phyloP scores from a whole-genome alignment of 2,797 vertebrate genomes.

The Pteropus rufus region DNA sequence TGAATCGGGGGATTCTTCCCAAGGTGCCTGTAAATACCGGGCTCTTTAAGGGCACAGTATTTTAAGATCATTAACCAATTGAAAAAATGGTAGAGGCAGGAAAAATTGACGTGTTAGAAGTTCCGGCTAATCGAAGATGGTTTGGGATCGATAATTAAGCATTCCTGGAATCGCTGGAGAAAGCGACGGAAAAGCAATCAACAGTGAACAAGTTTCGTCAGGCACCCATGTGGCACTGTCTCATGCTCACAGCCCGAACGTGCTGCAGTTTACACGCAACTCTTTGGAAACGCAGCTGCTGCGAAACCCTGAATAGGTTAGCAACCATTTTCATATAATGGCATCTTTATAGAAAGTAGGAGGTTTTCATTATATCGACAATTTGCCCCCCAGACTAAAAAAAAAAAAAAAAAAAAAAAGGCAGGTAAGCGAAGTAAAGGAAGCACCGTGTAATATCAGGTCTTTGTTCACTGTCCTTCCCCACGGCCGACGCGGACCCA shows the following conservation, averaged over 20 bases:
- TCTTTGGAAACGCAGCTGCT: neutral
- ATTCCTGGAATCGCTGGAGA: neutral
- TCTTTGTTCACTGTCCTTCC: neutral
- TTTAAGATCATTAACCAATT: neutral
- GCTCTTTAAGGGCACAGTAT: neutral
- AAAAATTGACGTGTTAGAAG: neutral
- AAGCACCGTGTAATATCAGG: neutral
- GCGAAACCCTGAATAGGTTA: neutral
- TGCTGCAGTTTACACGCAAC: neutral
- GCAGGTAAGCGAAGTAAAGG: neutral
- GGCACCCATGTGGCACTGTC: neutral
- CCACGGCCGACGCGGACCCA: neutral
- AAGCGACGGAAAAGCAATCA: neutral
- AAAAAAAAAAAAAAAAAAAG: neutral
- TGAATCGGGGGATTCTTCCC: constrained; percentile 39
- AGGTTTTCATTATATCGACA: neutral
- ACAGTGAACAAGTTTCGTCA: neutral
- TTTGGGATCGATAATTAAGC: neutral
- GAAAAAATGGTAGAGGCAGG: neutral
- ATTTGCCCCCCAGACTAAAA: neutral
- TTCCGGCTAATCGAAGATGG: neutral
- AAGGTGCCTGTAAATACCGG: constrained; percentile 49
- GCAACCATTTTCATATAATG: neutral
- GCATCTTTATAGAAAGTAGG: neutral
- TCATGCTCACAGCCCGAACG: neutral